A percentile compares a stretch with the other conserved stretches of the same genome.
These are phyloP conservation scores for Lasioglossum baleicum DNA, from an alignment of 1,140 invertebrate genomes.

Conservation along the genomic window DNA sequence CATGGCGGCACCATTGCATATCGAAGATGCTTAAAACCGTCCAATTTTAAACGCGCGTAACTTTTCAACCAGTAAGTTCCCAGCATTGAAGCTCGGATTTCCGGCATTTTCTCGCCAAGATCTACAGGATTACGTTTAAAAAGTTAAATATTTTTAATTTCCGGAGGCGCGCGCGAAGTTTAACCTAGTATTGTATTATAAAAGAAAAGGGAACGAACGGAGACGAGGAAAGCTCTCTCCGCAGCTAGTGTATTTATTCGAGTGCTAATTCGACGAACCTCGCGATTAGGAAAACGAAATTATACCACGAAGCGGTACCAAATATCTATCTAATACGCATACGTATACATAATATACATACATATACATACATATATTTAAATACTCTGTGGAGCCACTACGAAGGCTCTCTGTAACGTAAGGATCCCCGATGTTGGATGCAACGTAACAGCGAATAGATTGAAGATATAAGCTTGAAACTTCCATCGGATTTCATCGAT, in stretches of 20 bases:
- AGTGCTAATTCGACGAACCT: constrained; percentile 41
- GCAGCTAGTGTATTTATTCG: constrained; percentile 34
- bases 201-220: neutral
- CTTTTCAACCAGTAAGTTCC: too few relatives aligned
- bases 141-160: too few relatives aligned
- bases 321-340: constrained; percentile 42
- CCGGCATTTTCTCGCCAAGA: too few relatives aligned
- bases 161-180: too few relatives aligned
- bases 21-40: too few relatives aligned
- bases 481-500: neutral
- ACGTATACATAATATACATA: constrained; percentile 20
- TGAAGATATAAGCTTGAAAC: neutral
- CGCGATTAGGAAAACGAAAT: constrained; percentile 37
- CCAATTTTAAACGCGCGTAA: too few relatives aligned
- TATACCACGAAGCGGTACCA: constrained; percentile 31
- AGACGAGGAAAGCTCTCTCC: too few relatives aligned
- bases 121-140: too few relatives aligned
- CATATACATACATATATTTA: constrained; percentile 33
- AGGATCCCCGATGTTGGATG: neutral
- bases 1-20: too few relatives aligned
- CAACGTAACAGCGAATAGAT: neutral
- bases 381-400: constrained; percentile 27
- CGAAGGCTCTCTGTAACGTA: neutral
- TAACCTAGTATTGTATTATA: constrained; percentile 5
- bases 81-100: too few relatives aligned